Base-by-base conservation (phyloP, 2,888 invertebrate genomes). In the Agelastica alni region DNA sequence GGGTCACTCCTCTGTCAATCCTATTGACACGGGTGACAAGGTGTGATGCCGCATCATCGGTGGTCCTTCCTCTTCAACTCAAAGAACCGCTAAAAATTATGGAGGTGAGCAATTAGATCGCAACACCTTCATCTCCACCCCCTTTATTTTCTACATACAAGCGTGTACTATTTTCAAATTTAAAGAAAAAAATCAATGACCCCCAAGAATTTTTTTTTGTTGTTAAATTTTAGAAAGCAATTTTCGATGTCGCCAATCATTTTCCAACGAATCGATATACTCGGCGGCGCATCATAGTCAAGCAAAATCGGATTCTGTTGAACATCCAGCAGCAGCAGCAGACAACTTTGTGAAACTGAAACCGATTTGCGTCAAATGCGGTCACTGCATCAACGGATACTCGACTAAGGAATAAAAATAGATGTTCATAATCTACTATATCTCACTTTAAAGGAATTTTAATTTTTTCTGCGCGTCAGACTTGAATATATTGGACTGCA, bases 301-400 rank as follows among this genome's bases (percentile, higher is more conserved):
- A 59, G 76, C 74, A 59, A 72, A 84, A 28, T 84, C 83, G 0
- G 81, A 80, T 71, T 84, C 83, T 0, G 80, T 83, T 2, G 83
- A 83, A 58, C 79, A 81, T 1, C 77, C 80, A 54, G 60, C 67
- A 60, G 20, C 52, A 56, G 77, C 80, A 54, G 60, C 67, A 60
- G 20, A 52, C 56, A 47, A 60, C 46, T 39, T 53, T 58, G 36
- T 53, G 53, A 48, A 59, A 53, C 37, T 45, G 62, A 61, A 64
- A 46, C 62, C 71, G 57, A 65, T 72, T 61, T 70, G 71, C 60
- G 51, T 60, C n/a, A 76, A 75, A 67, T 77, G 77, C 61, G 76
- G 77, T 3, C 76, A 77, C 39, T 31, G 34, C 2, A 28, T 60
- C 10, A 54, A 57, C 10, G 45, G 17, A 14, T 14, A n/a, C 20